These are phyloP conservation scores for Pentamera pediparva DNA, from an alignment of 53 echinoderm and acorn worm species.

Conservation along the genomic window DNA sequence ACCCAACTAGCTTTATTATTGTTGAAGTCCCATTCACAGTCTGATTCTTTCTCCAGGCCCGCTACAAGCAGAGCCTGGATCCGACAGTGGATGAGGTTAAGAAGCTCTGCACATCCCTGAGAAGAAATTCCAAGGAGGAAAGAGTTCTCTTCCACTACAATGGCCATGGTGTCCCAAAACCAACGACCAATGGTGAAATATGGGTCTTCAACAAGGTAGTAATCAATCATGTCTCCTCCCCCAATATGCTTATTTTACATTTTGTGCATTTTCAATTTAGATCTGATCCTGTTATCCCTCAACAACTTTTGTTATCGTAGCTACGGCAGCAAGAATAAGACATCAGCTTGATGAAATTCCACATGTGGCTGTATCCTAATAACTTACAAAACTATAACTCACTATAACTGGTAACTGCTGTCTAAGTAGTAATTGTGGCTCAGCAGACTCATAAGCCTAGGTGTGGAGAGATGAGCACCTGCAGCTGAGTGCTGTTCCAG, in stretches of 20 bases:
- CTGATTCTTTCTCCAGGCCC: conserved; percentile 56
- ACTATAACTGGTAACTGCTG: too few species aligned
- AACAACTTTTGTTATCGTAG: not conserved
- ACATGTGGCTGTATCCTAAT: too few species aligned
- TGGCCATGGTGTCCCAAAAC: conserved; percentile 91
- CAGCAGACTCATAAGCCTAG: too few species aligned
- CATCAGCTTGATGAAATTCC: too few species aligned
- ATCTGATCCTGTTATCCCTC: not conserved
- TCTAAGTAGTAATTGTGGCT: too few species aligned
- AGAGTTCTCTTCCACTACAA: conserved; percentile 94
- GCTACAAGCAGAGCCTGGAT: conserved; percentile 91
- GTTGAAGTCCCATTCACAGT: too few species aligned
- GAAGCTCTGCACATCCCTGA: conserved; percentile 86
- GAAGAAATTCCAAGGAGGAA: conserved; percentile 93
- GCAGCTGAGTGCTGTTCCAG: too few species aligned
- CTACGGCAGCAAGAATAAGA: not conserved
- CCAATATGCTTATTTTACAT: not conserved
- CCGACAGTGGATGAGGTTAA: conserved; percentile 96
- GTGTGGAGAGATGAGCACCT: too few species aligned
- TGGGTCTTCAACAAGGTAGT: conserved; percentile 96
- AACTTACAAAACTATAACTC: too few species aligned
- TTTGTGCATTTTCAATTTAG: not conserved
- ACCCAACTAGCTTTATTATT: too few species aligned
- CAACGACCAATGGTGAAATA: conserved; percentile 94
- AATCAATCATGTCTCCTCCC: too few species aligned